phyloP scores from a whole-genome alignment of 2,797 vertebrate genomes.

The Jordanella pulchra region DNA sequence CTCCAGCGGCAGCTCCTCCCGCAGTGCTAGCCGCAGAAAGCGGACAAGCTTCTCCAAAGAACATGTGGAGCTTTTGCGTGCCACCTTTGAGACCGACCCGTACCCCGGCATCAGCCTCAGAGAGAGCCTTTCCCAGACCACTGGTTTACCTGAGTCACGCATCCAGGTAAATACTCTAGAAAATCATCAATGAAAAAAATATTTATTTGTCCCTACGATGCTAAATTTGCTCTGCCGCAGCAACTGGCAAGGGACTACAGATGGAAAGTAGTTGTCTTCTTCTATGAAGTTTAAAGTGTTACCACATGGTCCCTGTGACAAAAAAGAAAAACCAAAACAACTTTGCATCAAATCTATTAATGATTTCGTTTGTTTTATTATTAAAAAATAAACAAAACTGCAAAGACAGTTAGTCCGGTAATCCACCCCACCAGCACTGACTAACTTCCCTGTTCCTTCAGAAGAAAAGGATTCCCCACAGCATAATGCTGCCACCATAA shows the following conservation, averaged over 20 bases:
- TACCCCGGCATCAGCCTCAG: conserved; percentile 83
- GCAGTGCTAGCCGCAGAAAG: conserved; percentile 79
- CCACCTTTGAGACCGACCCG: conserved; percentile 78
- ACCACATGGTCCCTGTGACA: no score
- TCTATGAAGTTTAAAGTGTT: no score
- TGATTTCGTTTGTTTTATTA: no score
- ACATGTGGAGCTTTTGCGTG: conserved; percentile 76
- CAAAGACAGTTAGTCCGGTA: no score
- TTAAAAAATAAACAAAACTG: not conserved
- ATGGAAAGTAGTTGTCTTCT: no score
- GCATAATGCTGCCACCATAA: no score
- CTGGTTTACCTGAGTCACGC: conserved; percentile 81
- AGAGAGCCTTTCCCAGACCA: conserved; percentile 79
- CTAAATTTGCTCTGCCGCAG: not conserved
- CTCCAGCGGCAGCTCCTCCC: conserved; percentile 46
- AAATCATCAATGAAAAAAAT: not conserved
- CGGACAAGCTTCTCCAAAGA: conserved; percentile 83
- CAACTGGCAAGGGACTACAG: not conserved
- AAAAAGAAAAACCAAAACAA: not conserved
- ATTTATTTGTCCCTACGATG: not conserved
- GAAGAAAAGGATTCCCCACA: no score
- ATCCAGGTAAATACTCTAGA: conserved; percentile 73
- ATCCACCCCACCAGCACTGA: no score
- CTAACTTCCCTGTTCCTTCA: no score
- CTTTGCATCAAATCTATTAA: not conserved